Conservation (phyloP, 2,113 vertebrate genomes). For the Odontesthes bonariensis region DNA sequence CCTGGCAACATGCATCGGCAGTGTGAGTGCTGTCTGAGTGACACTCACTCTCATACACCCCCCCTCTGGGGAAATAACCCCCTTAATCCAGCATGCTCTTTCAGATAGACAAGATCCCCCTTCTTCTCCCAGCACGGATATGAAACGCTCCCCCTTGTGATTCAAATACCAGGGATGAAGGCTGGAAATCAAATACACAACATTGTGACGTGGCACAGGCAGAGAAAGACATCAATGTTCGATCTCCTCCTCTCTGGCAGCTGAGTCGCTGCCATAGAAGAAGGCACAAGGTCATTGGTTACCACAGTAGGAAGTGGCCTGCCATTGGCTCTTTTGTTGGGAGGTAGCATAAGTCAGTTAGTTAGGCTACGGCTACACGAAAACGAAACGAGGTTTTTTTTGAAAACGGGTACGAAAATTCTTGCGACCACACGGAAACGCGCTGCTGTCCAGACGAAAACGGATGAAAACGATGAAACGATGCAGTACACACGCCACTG, state of each 20-base stretch:
- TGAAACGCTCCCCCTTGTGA: slow-evolving; percentile 88
- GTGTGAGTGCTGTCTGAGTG: slow-evolving; percentile 79
- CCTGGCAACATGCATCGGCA: slow-evolving; percentile 70
- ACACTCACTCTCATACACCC: slow-evolving; percentile 82
- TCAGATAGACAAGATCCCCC: slow-evolving; percentile 91
- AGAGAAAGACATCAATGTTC: slow-evolving; percentile 76
- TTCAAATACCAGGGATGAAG: slow-evolving; percentile 79
- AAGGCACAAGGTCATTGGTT: slow-evolving; percentile 70
- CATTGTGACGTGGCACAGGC: slow-evolving; percentile 69
- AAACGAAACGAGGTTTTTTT: no score
- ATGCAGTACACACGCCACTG: no score
- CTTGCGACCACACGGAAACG: no score
- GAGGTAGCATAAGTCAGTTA: slow-evolving; percentile 57
- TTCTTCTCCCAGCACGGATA: slow-evolving; percentile 89
- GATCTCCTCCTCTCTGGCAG: slow-evolving; percentile 56
- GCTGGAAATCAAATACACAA: slow-evolving; percentile 76
- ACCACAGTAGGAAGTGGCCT: slow-evolving; percentile 49
- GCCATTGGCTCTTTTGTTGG: slow-evolving; percentile 70
- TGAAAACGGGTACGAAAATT: no score
- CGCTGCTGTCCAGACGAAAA: no score
- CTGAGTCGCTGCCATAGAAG: slow-evolving; percentile 56
- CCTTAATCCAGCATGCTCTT: slow-evolving; percentile 92
- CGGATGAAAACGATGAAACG: no score
- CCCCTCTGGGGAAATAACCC: slow-evolving; percentile 94
- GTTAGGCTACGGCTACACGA: no score